A percentile compares a stretch with the other conserved stretches of the same genome.
These are phyloP conservation scores for Aepyceros melampus DNA, from an alignment of 2,113 vertebrate genomes.

Conservation along the genomic window DNA sequence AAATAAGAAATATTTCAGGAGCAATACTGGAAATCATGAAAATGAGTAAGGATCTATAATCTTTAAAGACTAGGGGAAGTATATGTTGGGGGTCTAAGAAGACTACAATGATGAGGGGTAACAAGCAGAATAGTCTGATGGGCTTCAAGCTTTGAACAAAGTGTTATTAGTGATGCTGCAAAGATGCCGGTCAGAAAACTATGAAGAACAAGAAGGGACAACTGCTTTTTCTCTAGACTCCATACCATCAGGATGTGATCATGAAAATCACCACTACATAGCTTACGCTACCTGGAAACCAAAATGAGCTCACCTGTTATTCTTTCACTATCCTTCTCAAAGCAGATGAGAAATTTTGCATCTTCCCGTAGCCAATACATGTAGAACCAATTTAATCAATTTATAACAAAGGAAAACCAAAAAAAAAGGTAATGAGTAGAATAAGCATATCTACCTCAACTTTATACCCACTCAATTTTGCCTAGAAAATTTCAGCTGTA, in stretches of 20 bases:
- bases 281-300: background rate
- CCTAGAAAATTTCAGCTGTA: background rate
- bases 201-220: background rate
- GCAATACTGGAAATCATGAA: background rate
- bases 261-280: background rate
- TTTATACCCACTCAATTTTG: background rate
- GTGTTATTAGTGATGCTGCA: background rate
- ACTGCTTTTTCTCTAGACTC: background rate
- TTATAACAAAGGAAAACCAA: background rate
- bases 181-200: background rate
- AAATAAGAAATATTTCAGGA: background rate
- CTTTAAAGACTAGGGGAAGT: background rate
- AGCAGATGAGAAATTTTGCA: background rate
- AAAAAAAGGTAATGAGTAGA: background rate
- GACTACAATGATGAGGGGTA: background rate
- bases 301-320: background rate
- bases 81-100: background rate
- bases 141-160: background rate
- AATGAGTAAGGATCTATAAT: background rate
- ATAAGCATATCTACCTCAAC: background rate
- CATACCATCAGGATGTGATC: accelerated
- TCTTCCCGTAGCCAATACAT: background rate
- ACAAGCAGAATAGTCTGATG: background rate
- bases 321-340: background rate
- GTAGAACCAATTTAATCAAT: background rate